Evolutionary conservation across 2,888 invertebrate species (phyloP).

Genomic region (Cyclophora albipunctata): DNA sequence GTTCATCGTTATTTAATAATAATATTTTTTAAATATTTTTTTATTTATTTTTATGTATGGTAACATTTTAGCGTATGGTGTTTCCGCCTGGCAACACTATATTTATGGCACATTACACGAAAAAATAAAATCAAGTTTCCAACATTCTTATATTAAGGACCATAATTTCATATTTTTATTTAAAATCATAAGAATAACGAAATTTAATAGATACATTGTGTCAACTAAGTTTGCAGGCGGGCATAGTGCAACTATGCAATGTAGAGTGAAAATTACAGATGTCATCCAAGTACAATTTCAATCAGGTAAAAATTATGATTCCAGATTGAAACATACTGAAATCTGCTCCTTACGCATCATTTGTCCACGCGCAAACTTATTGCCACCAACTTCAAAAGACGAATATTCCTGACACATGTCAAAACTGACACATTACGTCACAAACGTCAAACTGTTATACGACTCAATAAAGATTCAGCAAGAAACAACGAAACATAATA

Average conservation of each 20-base stretch:
- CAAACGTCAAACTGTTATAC: slow-evolving; percentile 17
- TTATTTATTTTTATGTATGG: slow-evolving; percentile 44
- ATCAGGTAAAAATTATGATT: too few species aligned
- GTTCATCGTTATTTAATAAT: not conserved
- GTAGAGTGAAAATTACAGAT: too few species aligned
- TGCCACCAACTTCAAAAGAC: too few species aligned
- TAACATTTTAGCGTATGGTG: slow-evolving; percentile 65
- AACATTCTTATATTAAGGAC: slow-evolving; percentile 70
- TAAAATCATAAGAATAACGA: slow-evolving; percentile 17
- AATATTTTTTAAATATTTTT: slow-evolving; percentile 35
- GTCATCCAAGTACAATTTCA: too few species aligned
- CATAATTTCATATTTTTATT: slow-evolving; percentile 33
- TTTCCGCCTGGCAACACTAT: slow-evolving; percentile 65
- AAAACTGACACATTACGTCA: slow-evolving; percentile 5
- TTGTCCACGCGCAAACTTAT: too few species aligned
- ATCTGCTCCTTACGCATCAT: too few species aligned
- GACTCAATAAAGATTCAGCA: not conserved
- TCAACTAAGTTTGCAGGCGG: too few species aligned
- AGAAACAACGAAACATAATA: too few species aligned
- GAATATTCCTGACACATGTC: not conserved
- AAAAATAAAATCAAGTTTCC: slow-evolving; percentile 33
- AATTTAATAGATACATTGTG: too few species aligned
- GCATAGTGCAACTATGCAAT: too few species aligned
- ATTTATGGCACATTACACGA: slow-evolving; percentile 67
- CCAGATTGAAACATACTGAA: too few species aligned